These are phyloP conservation scores for Tenthredo livida DNA, from an alignment of 2,888 invertebrate genomes.

Conservation along the genomic window DNA sequence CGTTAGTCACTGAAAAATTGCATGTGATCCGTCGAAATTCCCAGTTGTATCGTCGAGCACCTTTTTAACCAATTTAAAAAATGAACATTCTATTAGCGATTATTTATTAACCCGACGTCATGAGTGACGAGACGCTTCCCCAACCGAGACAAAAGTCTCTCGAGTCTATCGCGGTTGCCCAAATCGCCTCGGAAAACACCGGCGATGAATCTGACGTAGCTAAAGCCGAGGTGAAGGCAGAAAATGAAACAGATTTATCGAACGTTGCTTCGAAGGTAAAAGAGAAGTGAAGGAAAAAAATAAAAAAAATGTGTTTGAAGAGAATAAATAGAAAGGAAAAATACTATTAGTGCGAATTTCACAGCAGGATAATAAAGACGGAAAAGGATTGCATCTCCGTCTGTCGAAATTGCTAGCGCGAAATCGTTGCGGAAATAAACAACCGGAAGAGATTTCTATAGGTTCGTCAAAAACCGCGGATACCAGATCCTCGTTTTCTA, in stretches of 20 bases:
- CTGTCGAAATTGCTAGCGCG: slow-evolving; percentile 9
- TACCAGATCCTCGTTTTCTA: slow-evolving; percentile 29
- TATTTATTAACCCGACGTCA: slow-evolving; percentile 3
- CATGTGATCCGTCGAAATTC: neutral
- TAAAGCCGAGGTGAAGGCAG: neutral
- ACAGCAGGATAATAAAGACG: slow-evolving; percentile 33
- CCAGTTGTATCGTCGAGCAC: neutral
- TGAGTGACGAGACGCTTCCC: slow-evolving; percentile 24
- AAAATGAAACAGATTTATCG: neutral
- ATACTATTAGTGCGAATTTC: neutral
- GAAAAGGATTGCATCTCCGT: neutral
- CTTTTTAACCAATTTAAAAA: neutral
- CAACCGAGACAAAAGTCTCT: neutral
- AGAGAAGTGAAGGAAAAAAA: neutral
- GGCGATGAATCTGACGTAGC: neutral
- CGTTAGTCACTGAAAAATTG: neutral
- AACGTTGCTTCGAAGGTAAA: slow-evolving; percentile 6
- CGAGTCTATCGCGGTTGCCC: neutral
- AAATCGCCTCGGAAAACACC: neutral
- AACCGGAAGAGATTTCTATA: slow-evolving; percentile 43
- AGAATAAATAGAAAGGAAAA: neutral
- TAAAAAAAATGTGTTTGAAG: neutral
- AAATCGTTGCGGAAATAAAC: slow-evolving; percentile 15
- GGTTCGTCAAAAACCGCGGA: slow-evolving; percentile 38
- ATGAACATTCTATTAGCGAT: neutral